Conservation (phyloP, 2,888 invertebrate species). For the Nomada ferruginata region DNA sequence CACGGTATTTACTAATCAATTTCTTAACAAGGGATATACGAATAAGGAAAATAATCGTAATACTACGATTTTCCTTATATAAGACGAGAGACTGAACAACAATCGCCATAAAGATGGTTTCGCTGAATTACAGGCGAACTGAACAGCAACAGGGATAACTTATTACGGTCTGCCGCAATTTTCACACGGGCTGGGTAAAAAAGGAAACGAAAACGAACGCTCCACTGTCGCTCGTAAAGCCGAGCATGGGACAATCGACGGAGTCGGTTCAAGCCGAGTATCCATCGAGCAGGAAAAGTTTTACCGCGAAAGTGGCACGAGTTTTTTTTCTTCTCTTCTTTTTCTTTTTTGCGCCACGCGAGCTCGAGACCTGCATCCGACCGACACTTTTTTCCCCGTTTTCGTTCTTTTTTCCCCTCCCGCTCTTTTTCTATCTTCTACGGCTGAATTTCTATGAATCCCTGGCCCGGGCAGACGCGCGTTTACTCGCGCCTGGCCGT, state of each 20-base stretch:
- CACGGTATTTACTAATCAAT: too few relatives aligned
- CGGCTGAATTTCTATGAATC: constrained; percentile 4
- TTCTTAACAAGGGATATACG: too few relatives aligned
- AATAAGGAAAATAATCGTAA: too few relatives aligned
- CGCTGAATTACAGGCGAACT: too few relatives aligned
- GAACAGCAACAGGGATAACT: too few relatives aligned
- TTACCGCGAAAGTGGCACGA: constrained; percentile 35
- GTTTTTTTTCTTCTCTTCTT: not conserved
- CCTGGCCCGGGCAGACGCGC: not conserved
- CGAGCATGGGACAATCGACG: constrained; percentile 19
- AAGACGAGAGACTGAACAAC: too few relatives aligned
- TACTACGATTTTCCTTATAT: too few relatives aligned
- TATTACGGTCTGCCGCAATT: too few relatives aligned
- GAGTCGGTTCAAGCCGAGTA: not conserved
- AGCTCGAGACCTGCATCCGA: not conserved
- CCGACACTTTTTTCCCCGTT: not conserved
- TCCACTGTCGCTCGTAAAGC: constrained; percentile 26
- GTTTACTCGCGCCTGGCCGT: constrained; percentile 27
- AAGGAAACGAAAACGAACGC: not conserved
- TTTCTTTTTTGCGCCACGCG: not conserved
- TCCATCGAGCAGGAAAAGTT: constrained; percentile 27
- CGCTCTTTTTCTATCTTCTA: not conserved
- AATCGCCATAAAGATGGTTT: too few relatives aligned
- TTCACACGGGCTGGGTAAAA: too few relatives aligned
- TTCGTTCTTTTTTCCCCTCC: not conserved